Percentiles rank a stretch among this genome's conserved stretches.
Conservation (phyloP, 2,888 invertebrate species). For the Meloe dianella region DNA sequence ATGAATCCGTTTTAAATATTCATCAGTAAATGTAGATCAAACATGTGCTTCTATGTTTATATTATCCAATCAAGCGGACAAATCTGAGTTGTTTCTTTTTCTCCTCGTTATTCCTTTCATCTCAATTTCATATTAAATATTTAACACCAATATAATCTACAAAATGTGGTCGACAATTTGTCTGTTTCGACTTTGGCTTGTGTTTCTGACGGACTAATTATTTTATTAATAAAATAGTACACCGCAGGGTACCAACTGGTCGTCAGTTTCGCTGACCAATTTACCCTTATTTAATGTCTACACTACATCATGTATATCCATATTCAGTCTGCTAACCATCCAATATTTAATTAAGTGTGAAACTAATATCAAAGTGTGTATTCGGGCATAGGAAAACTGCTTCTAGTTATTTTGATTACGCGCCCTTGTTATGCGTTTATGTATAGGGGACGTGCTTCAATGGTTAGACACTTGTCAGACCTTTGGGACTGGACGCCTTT, state of each 20-base stretch:
- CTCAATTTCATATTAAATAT: not conserved
- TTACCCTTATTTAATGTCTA: not conserved
- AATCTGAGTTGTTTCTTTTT: not conserved
- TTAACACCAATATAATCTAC: not conserved
- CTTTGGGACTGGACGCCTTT: not conserved
- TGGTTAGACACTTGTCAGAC: conserved; percentile 26
- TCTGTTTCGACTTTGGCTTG: not conserved
- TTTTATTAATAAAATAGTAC: conserved; percentile 29
- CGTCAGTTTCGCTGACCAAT: not conserved
- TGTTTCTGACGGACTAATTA: conserved; percentile 27
- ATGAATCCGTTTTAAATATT: not conserved
- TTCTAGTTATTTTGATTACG: conserved; percentile 45
- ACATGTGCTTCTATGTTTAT: not conserved
- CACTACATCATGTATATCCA: not conserved
- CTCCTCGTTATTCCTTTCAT: not conserved
- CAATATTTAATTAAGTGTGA: conserved; percentile 44
- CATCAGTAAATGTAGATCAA: not conserved
- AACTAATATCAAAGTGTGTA: conserved; percentile 45
- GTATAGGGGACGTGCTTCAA: conserved; percentile 16
- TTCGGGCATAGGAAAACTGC: conserved; percentile 45
- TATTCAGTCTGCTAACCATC: not conserved
- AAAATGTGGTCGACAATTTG: not conserved
- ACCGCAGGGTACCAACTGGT: not conserved
- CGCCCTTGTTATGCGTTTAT: conserved; percentile 28
- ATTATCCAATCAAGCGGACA: not conserved